A percentile compares a stretch with the other conserved stretches of the same genome.
Conservation (phyloP, 2,113 vertebrate genomes). For the Ceyx margarethae region DNA sequence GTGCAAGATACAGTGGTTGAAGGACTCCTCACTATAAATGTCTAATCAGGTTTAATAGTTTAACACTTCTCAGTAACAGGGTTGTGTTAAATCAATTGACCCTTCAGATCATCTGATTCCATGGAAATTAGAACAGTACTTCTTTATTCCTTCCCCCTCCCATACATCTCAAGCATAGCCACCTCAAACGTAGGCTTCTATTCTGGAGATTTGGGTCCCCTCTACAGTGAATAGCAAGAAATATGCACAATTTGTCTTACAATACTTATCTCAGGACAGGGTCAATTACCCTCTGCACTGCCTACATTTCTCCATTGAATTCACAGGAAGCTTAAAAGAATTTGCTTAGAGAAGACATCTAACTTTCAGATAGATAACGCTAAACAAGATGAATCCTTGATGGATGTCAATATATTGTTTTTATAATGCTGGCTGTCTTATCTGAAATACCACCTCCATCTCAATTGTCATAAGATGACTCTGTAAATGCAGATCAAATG, state of each 20-base stretch:
- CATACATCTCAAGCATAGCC: background rate
- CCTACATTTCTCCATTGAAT: background rate
- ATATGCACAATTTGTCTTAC: background rate
- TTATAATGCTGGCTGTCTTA: background rate
- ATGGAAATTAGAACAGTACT: slow-evolving; percentile 5
- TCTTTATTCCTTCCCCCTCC: background rate
- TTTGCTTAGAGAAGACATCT: background rate
- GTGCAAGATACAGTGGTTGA: background rate
- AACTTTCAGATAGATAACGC: background rate
- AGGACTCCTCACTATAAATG: background rate
- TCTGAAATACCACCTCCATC: background rate
- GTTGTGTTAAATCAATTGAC: slow-evolving; percentile 16
- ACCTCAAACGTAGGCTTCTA: background rate
- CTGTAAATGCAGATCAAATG: slow-evolving; percentile 11
- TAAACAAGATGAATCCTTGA: slow-evolving; percentile 1
- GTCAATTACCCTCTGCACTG: background rate
- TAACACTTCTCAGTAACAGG: background rate
- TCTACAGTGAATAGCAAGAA: background rate
- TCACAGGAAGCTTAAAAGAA: background rate
- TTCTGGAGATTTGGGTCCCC: background rate
- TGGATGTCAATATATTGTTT: background rate
- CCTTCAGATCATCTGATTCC: slow-evolving; percentile 13
- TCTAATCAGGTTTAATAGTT: slow-evolving; percentile 4
- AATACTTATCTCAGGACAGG: slow-evolving; percentile 3
- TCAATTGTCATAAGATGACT: background rate